Base-by-base conservation (phyloP, 2,888 invertebrate species). In the Rosalia funebris region DNA sequence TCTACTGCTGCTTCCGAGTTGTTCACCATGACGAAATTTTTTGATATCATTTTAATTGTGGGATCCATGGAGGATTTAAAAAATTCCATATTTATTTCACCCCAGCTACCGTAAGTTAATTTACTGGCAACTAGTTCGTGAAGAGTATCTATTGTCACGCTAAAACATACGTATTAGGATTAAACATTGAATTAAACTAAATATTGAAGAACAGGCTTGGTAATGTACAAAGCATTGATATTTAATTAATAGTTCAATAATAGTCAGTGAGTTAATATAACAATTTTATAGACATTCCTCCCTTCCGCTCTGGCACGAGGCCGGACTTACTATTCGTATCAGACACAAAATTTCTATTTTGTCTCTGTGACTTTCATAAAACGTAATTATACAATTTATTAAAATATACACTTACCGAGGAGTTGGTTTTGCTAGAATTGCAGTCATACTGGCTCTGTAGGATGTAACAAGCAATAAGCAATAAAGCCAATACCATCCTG, bases 401-500 rank as follows among this genome's bases (percentile, higher is more conserved):
- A n/a, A n/a, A n/a, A n/a, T n/a, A n/a, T 1, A 37, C 3, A 34
- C 68, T 74, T 79, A 88, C 89, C 86, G 87, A 9, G 90, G 88
- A 0, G 88, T 85, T 17, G 93, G 93, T 78, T 90, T 90, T 0
- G 93, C 91, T 44, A 94, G 82, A 52, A 92, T 91, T 0, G 93
- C 93, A 0, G 93, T 93, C 87, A 94, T 89, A 71, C 92, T 93
- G 0, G 93, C 93, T 73, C 90, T 83, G 77, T 95, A 95, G 0
- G 91, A 87, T 0, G 92, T 91, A 0, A 91, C 90, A 2, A 93
- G 84, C 1, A 93, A 83, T 62, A 93, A 88, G 73, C 91, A 91
- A 76, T 93, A 95, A 1, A 93, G 79, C 93, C 93, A 94, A 81
- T 93, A 94, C 89, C 92, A 93, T 0, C 94, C 93, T 1, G 93